Evolutionary conservation across 1,140 invertebrate species (phyloP).

Genomic region (Holcopasites calliopsidis): DNA sequence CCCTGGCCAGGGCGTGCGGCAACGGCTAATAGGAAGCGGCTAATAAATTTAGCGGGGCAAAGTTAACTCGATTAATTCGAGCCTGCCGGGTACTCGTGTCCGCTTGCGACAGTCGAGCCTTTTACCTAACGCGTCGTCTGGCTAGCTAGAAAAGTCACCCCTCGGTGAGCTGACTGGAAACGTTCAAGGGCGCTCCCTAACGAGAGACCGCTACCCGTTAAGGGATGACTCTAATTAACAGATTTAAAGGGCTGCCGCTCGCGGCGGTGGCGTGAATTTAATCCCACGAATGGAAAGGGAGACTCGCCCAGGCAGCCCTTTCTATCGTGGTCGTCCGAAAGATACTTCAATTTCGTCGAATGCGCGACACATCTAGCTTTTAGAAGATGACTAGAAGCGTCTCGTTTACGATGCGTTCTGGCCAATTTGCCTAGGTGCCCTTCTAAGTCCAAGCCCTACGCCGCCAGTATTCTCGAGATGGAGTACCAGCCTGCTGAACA

Average conservation of each 20-base stretch:
- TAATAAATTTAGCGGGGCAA: constrained; percentile 62
- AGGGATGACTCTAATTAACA: constrained; percentile 24
- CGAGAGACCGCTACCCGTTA: constrained; percentile 12
- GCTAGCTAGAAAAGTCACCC: not conserved
- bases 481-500: constrained; percentile 92
- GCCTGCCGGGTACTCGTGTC: not conserved
- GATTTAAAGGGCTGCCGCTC: constrained; percentile 10
- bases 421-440: constrained; percentile 61
- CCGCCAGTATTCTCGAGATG: constrained; percentile 86
- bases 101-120: not conserved
- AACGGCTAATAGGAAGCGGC: constrained; percentile 59
- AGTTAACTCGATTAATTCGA: constrained; percentile 62
- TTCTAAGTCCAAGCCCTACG: constrained; percentile 79
- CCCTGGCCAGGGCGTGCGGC: constrained; percentile 22
- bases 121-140: not conserved
- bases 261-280: not conserved
- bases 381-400: no score
- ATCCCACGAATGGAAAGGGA: not conserved
- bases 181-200: constrained; percentile 20
- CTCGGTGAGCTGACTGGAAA: not conserved
- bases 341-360: no score
- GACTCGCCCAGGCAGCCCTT: not conserved
- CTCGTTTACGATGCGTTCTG: not conserved
- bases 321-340: no score
- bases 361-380: no score